A percentile compares a stretch with the other conserved stretches of the same genome.
Conservation (phyloP, 2,888 invertebrate species). For the Empis livida region DNA sequence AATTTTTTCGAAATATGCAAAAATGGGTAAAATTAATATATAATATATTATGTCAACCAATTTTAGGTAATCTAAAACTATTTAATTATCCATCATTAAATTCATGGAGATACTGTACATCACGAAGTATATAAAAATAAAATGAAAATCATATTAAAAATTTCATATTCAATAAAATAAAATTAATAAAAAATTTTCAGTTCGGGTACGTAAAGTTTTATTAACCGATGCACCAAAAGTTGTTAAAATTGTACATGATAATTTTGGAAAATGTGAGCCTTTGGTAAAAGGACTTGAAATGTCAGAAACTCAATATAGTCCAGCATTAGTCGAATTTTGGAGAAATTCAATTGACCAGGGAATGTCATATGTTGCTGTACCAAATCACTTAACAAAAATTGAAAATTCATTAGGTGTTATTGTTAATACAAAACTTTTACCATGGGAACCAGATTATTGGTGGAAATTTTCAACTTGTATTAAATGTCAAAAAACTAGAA, state of each 20-base stretch:
- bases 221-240: slow-evolving; percentile 1
- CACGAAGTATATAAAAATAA: too few species aligned
- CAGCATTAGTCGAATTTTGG: neutral
- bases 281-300: neutral
- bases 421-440: neutral
- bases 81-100: too few species aligned
- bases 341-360: neutral
- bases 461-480: slow-evolving; percentile 2
- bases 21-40: too few species aligned
- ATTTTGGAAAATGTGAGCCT: neutral
- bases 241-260: neutral
- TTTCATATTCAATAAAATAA: too few species aligned
- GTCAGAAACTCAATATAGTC: neutral
- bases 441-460: neutral
- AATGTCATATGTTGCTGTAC: neutral
- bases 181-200: neutral
- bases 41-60: too few species aligned
- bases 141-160: too few species aligned
- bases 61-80: too few species aligned
- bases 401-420: neutral
- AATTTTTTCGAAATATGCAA: too few species aligned
- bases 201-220: slow-evolving; percentile 3
- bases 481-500: slow-evolving; percentile 3
- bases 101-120: too few species aligned
- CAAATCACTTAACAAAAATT: neutral